Conservation (phyloP, 2,797 vertebrate species). For the Chloroceryle amazona region DNA sequence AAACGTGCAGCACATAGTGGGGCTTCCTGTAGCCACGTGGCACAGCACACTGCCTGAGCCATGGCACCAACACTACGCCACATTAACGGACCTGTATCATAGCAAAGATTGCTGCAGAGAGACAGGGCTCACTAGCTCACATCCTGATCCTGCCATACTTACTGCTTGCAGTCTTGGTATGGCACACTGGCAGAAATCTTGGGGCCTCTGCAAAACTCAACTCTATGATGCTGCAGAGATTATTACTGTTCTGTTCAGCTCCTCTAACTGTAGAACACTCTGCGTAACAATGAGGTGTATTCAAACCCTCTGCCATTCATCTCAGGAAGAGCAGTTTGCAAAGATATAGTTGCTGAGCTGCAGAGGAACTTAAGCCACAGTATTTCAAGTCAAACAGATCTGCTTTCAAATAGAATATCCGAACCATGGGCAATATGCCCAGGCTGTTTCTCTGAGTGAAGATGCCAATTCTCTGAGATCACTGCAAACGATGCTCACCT, state of each 20-base stretch:
- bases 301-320: background rate
- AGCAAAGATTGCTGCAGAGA: background rate
- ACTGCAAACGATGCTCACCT: background rate
- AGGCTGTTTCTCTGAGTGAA: background rate
- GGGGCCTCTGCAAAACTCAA: background rate
- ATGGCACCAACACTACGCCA: rapidly evolving
- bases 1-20: background rate
- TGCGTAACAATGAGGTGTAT: background rate
- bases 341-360: background rate
- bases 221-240: background rate
- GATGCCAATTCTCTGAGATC: background rate
- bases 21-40: background rate
- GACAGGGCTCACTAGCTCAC: background rate
- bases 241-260: background rate
- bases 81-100: rapidly evolving
- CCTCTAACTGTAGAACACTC: background rate
- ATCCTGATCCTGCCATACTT: rapidly evolving
- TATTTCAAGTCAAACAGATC: background rate
- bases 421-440: background rate
- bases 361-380: background rate
- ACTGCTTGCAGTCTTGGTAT: background rate
- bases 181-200: rapidly evolving
- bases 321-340: background rate
- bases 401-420: background rate
- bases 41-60: background rate